Conservation (phyloP, 2,888 invertebrate genomes). For the Lordiphosa fenestrarum region DNA sequence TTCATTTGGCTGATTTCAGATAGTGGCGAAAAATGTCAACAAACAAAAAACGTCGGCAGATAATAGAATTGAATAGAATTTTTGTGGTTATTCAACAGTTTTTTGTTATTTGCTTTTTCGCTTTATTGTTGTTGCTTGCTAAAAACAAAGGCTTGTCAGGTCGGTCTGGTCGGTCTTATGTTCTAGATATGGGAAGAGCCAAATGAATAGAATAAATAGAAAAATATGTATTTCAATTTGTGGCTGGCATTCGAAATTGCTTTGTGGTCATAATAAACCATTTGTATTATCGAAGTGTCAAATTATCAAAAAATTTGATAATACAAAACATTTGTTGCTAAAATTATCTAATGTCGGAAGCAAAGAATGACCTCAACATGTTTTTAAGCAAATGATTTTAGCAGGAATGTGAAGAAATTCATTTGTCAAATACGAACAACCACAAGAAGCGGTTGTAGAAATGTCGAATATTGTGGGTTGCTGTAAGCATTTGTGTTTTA, state of each 20-base stretch:
- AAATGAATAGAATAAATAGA: slow-evolving; percentile 8
- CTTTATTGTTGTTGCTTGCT: slow-evolving; percentile 23
- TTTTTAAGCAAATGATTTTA: no score
- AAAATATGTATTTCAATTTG: slow-evolving; percentile 17
- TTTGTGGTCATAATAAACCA: no score
- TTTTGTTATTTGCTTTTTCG: slow-evolving; percentile 12
- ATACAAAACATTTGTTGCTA: no score
- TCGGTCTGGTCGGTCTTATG: slow-evolving; percentile 14
- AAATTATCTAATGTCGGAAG: no score
- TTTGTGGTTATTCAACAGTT: slow-evolving; percentile 36
- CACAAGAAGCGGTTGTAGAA: no score
- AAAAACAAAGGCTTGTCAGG: slow-evolving; percentile 58
- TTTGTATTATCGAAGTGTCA: no score
- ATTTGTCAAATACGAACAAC: no score
- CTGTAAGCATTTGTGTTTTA: no score
- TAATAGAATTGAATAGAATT: slow-evolving; percentile 57
- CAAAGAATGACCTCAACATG: no score
- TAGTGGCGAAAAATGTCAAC: slow-evolving; percentile 52
- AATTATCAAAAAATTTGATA: no score
- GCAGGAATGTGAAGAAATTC: no score
- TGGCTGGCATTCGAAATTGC: slow-evolving; percentile 1
- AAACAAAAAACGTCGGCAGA: slow-evolving; percentile 42
- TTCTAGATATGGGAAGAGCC: slow-evolving; percentile 31
- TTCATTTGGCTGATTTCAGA: slow-evolving; percentile 32
- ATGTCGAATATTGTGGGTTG: no score